phyloP scores from a whole-genome alignment of 1,140 invertebrate species.

The Cyphomyrmex costatus region DNA sequence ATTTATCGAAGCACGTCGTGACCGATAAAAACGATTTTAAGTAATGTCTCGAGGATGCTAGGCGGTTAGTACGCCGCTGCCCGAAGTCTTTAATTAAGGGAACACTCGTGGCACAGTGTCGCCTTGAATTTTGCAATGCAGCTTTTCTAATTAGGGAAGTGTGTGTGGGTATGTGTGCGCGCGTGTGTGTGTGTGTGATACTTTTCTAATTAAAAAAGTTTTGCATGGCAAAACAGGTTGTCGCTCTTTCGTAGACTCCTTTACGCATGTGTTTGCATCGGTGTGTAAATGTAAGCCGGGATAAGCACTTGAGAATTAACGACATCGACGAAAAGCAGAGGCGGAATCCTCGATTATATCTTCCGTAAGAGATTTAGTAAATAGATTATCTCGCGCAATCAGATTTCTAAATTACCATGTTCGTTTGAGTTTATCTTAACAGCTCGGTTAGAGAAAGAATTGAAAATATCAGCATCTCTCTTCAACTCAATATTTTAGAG shows the following conservation, averaged over 20 bases:
- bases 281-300: neutral
- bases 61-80: conserved; percentile 43
- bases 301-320: conserved; percentile 27
- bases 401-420: neutral
- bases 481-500: no score
- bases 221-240: conserved; percentile 59
- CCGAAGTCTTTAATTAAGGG: conserved; percentile 71
- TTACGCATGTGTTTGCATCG: neutral
- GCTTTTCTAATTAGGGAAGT: conserved; percentile 72
- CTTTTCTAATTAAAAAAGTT: conserved; percentile 77
- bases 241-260: neutral
- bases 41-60: conserved; percentile 44
- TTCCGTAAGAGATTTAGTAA: neutral
- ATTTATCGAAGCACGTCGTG: conserved; percentile 72
- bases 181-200: conserved; percentile 49
- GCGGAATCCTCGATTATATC: neutral
- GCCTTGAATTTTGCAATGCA: conserved; percentile 71
- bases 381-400: neutral
- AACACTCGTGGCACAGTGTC: conserved; percentile 52
- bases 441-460: no score
- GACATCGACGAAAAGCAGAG: neutral
- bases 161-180: conserved; percentile 25
- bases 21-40: conserved; percentile 56
- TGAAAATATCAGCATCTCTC: no score
- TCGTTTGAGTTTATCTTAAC: neutral